Base-by-base conservation (phyloP, 2,888 invertebrate species). In the Mechanitis messenoides region DNA sequence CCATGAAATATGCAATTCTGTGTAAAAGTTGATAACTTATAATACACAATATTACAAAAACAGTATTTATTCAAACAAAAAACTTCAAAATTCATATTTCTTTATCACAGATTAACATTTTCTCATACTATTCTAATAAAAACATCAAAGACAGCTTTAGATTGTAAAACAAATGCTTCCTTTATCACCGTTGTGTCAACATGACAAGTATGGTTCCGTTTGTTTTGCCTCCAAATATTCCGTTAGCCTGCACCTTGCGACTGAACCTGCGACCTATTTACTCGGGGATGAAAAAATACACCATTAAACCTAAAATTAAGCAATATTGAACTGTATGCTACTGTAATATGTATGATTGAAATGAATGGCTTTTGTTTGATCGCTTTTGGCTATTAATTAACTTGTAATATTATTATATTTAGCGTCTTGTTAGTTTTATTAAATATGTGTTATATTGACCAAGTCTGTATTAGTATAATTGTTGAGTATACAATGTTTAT, bases 201-300 rank as follows among this genome's bases (percentile, higher is more conserved):
- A 79, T 75, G 81, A 78, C 81, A 85, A 83, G 79, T 77, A 75
- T 75, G 74, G 75, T 75, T 76, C 72, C 76, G 85, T 87, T 87
- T 85, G 81, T 85, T 84, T 86, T 85, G 77, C 81, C 84, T 79
- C 76, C 80, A 74, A 74, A 75, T 58, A 79, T 82, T 78, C 88
- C 88, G 88, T 89, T 88, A 86, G 60, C 71, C 75, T 83, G 85
- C 90, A 90, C 90, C 90, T 89, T 90, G 90, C 89, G 78, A 77
- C 80, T 77, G 80, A 89, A 89, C 89, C 88, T 89, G 87, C 87
- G 87, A 88, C 87, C 87, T 87, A 84, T 82, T 85, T 85, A 84
- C 85, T 83, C 83, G 80, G 82, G 72, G 67, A 63, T 65, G 69
- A 78, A 80, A 84, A 85, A 87, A 86, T 75, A 69, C 72, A 74